Percentiles rank a stretch among this genome's conserved stretches.
Conservation (phyloP, 2,113 vertebrate species). For the Chascanopsetta lugubris region DNA sequence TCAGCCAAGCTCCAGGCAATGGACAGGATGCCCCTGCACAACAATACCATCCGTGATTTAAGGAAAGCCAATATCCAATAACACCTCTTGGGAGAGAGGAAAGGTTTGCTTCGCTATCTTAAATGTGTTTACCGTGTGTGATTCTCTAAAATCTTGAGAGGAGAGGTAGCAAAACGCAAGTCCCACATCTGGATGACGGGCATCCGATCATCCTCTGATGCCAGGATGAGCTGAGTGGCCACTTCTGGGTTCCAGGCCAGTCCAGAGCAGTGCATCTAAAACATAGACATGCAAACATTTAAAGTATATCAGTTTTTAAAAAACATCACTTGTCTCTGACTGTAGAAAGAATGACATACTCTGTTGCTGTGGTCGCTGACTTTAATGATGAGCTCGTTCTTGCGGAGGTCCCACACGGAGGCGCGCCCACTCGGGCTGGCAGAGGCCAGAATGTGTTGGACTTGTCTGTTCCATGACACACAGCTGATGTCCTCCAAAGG, state of each 20-base stretch:
- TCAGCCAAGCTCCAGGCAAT: conserved; percentile 95
- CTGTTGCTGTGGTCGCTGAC: conserved; percentile 97
- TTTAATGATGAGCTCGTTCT: conserved; percentile 98
- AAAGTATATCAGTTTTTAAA: too few species aligned
- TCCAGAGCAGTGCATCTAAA: conserved; percentile 96
- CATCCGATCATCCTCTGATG: conserved; percentile 94
- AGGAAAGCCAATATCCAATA: neutral
- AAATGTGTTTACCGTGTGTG: conserved; percentile 86
- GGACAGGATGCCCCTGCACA: conserved; percentile 87
- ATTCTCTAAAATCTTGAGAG: conserved; percentile 92
- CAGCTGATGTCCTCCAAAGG: conserved; percentile 93
- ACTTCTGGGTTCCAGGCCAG: conserved; percentile 96
- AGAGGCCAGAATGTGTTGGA: conserved; percentile 85
- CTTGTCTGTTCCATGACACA: conserved; percentile 83
- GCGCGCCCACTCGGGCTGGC: conserved; percentile 91
- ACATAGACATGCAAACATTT: neutral
- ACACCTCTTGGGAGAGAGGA: neutral
- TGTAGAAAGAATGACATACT: conserved; percentile 71
- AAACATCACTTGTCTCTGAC: neutral
- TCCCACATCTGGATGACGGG: conserved; percentile 99
- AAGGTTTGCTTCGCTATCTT: neutral
- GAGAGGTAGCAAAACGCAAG: conserved; percentile 94
- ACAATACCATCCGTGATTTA: neutral
- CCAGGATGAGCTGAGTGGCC: conserved; percentile 94
- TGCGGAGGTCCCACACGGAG: conserved; percentile 95